Base-by-base conservation (phyloP, 92 coral and sea anemone species). In the Phenganax subtilis region DNA sequence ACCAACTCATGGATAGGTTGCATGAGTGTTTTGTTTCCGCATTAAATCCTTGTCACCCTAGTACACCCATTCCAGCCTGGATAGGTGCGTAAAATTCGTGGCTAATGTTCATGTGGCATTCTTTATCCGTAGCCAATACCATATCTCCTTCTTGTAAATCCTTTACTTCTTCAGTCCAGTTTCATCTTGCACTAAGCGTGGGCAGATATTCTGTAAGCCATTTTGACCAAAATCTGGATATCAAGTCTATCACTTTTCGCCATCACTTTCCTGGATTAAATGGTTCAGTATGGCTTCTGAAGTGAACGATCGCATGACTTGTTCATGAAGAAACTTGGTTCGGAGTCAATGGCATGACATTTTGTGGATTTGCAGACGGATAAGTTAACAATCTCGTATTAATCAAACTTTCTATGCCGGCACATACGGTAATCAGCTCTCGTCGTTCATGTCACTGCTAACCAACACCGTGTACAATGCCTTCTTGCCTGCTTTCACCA, bases 381-480 rank as follows among this genome's bases (percentile, higher is more conserved):
- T 88, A 85, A 6, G 88, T 88, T 62, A 85, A 68, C 8, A 86
- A 88, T 29, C 90, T 81, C 14, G 88, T 85, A 60, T 88, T 88
- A 16, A 85, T 71, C 81, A 85, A 55, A 57, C 88, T 72, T 31
- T 88, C 88, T 20, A 77, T 88, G 10, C 90, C 90, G 11, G 88
- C 82, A 73, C 82, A 85, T 16, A 55, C 74, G 14, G 90, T 85
- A 30, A 84, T 82, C 53, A 86, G 52, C 75, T 86, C 56, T 87
- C 84, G 20, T 83, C 87, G 9, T 37, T 87, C 7, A 87, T 44
- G 44, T 87, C 89, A 85, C 68, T 80, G 47, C 65, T 69, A 11
- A 80, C 80, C 44, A 87, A n/a, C 31, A 82, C 87, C 14, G 85
- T 79, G 30, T 84, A 84, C 14, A 87, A 71, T 14, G 90, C 90